Conservation (phyloP, 2,113 vertebrate genomes). For the Phrynocephalus versicolor region DNA sequence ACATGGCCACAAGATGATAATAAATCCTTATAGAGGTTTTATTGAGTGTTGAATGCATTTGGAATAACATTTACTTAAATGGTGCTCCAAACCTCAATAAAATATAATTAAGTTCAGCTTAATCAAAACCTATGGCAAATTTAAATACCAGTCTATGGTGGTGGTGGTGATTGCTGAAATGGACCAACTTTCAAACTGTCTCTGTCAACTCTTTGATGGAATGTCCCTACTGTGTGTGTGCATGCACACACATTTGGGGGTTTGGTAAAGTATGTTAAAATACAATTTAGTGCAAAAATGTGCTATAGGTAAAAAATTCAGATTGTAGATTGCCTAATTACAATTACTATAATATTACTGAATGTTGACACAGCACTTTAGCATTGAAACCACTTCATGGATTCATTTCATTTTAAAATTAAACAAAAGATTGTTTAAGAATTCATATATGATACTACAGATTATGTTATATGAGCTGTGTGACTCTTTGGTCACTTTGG, state of each 20-base stretch:
- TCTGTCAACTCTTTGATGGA: no score
- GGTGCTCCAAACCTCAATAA: background rate
- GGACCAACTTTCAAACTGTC: no score
- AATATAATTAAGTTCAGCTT: slow-evolving; percentile 14
- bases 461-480: background rate
- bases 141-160: no score
- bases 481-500: no score
- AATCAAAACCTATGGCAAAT: background rate
- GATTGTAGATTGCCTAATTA: background rate
- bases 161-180: no score
- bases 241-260: rapidly evolving
- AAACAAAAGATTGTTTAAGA: background rate
- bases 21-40: slow-evolving; percentile 12
- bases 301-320: background rate
- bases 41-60: slow-evolving; percentile 15
- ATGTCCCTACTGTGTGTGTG: slow-evolving; percentile 8
- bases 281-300: background rate
- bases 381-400: background rate
- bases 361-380: background rate
- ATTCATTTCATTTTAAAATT: background rate
- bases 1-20: slow-evolving; percentile 28
- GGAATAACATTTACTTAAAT: background rate
- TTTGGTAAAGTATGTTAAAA: no score
- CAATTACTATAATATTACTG: background rate
- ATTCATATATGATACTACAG: background rate